These are phyloP conservation scores for Penaeus monodon DNA, from an alignment of 2,888 invertebrate species.

Conservation along the genomic window DNA sequence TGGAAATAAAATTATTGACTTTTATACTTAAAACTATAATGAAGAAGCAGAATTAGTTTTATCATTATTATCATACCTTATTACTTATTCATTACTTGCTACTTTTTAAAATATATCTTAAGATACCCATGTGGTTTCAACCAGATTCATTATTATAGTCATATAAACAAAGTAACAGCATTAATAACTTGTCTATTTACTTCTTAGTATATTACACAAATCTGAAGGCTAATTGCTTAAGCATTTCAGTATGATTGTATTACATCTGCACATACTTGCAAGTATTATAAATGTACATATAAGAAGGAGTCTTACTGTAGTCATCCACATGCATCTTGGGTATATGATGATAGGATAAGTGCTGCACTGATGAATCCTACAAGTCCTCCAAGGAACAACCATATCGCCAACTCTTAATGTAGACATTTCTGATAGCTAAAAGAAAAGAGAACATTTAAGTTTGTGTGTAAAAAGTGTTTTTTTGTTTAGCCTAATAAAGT, in stretches of 20 bases:
- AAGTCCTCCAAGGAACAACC: slow-evolving; percentile 37
- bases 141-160: no score
- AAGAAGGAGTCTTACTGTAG: slow-evolving; percentile 45
- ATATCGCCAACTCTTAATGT: slow-evolving; percentile 48
- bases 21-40: background rate
- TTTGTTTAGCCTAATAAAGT: no score
- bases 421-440: slow-evolving; percentile 29
- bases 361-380: slow-evolving; percentile 53
- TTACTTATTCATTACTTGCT: no score
- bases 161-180: no score
- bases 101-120: no score
- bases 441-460: background rate
- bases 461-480: no score
- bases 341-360: slow-evolving; percentile 55
- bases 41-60: background rate
- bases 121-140: no score
- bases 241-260: no score
- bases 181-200: background rate
- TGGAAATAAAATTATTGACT: background rate
- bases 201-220: no score
- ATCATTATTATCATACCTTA: background rate
- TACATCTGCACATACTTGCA: background rate
- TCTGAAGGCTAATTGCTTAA: no score
- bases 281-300: background rate
- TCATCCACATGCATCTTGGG: slow-evolving; percentile 46